phyloP scores from a whole-genome alignment of 1,140 invertebrate species.

The Sesamia nonagrioides region DNA sequence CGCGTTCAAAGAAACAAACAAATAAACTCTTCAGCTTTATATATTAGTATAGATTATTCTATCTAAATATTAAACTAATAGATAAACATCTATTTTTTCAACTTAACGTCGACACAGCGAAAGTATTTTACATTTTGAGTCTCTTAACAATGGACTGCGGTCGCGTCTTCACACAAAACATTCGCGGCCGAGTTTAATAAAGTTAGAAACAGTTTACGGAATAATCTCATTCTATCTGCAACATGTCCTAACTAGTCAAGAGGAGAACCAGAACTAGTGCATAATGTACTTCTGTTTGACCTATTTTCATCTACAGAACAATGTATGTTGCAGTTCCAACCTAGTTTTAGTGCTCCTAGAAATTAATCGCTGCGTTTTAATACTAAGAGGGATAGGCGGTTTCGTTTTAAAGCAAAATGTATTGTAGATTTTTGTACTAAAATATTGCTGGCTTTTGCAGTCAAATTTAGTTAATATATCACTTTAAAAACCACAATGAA shows the following conservation, averaged over 20 bases:
- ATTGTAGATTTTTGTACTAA: neutral
- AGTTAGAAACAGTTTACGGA: neutral
- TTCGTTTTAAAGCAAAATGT: slow-evolving; percentile 21
- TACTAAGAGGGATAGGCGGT: slow-evolving; percentile 15
- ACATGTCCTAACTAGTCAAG: neutral
- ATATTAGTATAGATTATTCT: no score
- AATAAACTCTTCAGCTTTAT: no score
- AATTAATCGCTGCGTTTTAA: slow-evolving; percentile 35
- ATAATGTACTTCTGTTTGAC: slow-evolving; percentile 27
- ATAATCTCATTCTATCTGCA: slow-evolving; percentile 42
- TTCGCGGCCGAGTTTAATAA: slow-evolving; percentile 13
- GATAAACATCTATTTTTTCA: no score
- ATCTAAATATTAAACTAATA: no score
- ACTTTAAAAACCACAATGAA: no score
- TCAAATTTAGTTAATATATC: no score
- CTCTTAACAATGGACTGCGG: neutral
- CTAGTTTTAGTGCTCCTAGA: slow-evolving; percentile 37
- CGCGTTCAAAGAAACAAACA: no score
- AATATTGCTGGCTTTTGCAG: neutral
- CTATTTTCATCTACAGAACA: slow-evolving; percentile 25
- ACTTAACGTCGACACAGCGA: neutral
- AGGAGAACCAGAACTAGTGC: slow-evolving; percentile 5
- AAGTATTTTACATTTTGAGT: neutral
- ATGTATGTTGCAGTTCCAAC: slow-evolving; percentile 32
- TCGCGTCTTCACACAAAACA: slow-evolving; percentile 16